A percentile compares a stretch with the other conserved stretches of the same genome.
Evolutionary conservation across 2,888 invertebrate species (phyloP).

Genomic region (Ditylenchus weischeri): DNA sequence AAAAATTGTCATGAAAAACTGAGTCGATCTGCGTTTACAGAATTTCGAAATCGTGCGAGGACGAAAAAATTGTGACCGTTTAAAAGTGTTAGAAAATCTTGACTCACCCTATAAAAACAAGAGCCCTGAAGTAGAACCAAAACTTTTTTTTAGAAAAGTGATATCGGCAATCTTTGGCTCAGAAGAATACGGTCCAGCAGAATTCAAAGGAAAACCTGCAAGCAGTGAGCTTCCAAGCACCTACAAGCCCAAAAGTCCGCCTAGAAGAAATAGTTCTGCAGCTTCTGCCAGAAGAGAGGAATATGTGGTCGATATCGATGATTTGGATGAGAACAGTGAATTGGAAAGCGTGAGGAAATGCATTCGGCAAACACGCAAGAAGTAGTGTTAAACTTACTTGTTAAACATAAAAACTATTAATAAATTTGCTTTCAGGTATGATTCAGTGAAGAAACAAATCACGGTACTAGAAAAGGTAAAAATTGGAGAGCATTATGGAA

Average conservation of each 20-base stretch:
- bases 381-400: neutral
- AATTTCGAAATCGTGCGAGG: too few relatives aligned
- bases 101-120: too few relatives aligned
- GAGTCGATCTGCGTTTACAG: too few relatives aligned
- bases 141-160: neutral
- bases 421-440: neutral
- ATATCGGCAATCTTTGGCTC: constrained; percentile 9
- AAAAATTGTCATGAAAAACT: too few relatives aligned
- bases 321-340: neutral
- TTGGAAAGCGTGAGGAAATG: neutral
- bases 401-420: neutral
- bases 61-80: too few relatives aligned
- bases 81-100: too few relatives aligned
- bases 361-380: constrained; percentile 4
- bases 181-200: constrained; percentile 8
- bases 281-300: neutral
- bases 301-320: neutral
- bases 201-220: constrained; percentile 1
- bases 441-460: neutral
- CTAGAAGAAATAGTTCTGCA: neutral
- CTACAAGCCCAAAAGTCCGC: neutral
- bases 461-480: neutral
- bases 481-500: too few relatives aligned
- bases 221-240: neutral
- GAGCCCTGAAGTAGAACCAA: too few relatives aligned